Evolutionary conservation across 2,113 vertebrate genomes (phyloP).

Genomic region (Entelurus aequoreus): DNA sequence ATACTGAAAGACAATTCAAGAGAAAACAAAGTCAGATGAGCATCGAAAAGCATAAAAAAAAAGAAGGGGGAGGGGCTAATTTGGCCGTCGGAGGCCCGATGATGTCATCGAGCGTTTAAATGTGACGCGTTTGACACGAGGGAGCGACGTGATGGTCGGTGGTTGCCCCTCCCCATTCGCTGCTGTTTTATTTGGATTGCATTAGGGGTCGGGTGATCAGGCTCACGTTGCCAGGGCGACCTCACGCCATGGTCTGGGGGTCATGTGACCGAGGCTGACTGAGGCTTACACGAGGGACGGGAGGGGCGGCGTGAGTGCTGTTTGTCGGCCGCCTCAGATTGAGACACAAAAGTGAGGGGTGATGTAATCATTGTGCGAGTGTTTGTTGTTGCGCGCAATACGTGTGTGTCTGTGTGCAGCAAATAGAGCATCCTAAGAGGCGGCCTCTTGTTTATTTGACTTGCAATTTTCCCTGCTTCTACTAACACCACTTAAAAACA

Average conservation of each 20-base stretch:
- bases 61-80: not conserved
- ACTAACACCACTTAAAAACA: not conserved
- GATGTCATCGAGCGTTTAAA: conserved; percentile 1
- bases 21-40: conserved; percentile 59
- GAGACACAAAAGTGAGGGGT: conserved; percentile 28
- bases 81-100: not conserved
- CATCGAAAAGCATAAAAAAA: conserved; percentile 24
- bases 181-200: conserved; percentile 55
- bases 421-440: conserved; percentile 3
- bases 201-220: conserved; percentile 50
- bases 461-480: too few species aligned
- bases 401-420: conserved; percentile 5
- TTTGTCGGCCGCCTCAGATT: not conserved
- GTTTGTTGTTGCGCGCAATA: conserved; percentile 7
- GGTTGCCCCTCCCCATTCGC: conserved; percentile 9
- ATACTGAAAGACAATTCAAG: conserved; percentile 85
- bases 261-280: conserved; percentile 50
- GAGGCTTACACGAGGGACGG: conserved; percentile 10
- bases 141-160: conserved; percentile 31
- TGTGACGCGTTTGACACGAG: conserved; percentile 11
- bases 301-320: not conserved
- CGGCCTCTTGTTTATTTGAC: not conserved
- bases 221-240: conserved; percentile 51
- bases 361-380: conserved; percentile 37
- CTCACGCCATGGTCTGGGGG: conserved; percentile 40